Evolutionary conservation across 1,140 invertebrate species (phyloP).

Genomic region (Drosophila varians): DNA sequence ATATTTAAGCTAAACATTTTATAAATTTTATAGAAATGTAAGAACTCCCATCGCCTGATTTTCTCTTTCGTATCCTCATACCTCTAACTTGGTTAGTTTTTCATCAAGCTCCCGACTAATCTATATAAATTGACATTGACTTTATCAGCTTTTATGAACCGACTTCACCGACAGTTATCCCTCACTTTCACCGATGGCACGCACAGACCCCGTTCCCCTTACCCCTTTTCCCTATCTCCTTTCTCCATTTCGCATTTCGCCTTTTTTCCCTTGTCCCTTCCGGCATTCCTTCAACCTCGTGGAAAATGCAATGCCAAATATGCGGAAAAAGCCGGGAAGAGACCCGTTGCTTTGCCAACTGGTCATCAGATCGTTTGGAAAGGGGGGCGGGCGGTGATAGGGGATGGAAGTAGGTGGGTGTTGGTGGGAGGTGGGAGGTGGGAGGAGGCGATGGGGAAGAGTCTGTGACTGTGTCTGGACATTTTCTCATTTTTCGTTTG

Average conservation of each 20-base stretch:
- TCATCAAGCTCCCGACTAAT: not conserved
- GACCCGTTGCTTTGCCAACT: conserved; percentile 24
- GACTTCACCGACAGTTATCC: conserved; percentile 23
- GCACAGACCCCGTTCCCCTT: conserved; percentile 7
- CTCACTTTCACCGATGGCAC: conserved; percentile 27
- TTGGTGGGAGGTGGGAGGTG: too few species aligned
- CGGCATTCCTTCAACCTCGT: conserved; percentile 9
- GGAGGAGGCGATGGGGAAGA: conserved; percentile 1
- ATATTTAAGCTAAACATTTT: too few species aligned
- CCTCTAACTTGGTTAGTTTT: not conserved
- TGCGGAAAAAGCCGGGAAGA: conserved; percentile 43
- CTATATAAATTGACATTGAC: conserved; percentile 25
- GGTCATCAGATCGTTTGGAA: conserved; percentile 18
- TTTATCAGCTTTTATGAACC: conserved; percentile 26
- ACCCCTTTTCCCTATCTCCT: too few species aligned
- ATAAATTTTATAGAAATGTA: too few species aligned
- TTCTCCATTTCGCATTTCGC: too few species aligned
- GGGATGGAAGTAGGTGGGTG: not conserved
- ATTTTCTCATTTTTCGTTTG: conserved; percentile 36
- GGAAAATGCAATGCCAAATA: conserved; percentile 47
- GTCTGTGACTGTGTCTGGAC: conserved; percentile 40
- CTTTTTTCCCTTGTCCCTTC: too few species aligned
- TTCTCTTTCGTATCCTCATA: too few species aligned
- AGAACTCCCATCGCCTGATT: too few species aligned
- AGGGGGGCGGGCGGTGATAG: not conserved